Percentiles rank a stretch among this genome's conserved stretches.
Evolutionary conservation across 2,888 invertebrate genomes (phyloP).

Genomic region (Mesochorus sp.): DNA sequence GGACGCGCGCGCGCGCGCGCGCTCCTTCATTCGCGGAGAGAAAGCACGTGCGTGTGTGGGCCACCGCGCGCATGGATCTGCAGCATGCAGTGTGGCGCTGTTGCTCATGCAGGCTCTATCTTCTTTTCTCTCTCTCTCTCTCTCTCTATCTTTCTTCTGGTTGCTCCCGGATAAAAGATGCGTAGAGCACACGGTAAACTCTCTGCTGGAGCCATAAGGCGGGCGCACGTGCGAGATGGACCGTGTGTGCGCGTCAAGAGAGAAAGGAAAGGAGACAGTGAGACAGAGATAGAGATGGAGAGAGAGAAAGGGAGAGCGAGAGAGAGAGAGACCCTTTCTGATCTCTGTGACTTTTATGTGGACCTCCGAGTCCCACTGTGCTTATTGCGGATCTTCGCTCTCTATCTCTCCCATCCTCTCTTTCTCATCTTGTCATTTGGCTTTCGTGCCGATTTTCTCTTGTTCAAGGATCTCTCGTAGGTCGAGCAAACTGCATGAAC

Average conservation of each 20-base stretch:
- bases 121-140: not conserved
- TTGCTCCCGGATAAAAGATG: conserved; percentile 3
- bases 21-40: not conserved
- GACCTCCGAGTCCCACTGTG: conserved; percentile 24
- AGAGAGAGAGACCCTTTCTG: conserved; percentile 16
- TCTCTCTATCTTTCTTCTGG: not conserved
- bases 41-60: conserved; percentile 41
- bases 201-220: conserved; percentile 18
- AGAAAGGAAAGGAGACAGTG: not conserved
- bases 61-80: conserved; percentile 33
- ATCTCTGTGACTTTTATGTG: conserved; percentile 30
- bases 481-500: not conserved
- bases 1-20: conserved; percentile 47
- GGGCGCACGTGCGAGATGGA: conserved; percentile 50
- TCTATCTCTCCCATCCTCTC: too few relatives aligned
- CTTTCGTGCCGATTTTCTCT: conserved; percentile 40
- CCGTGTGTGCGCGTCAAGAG: conserved; percentile 36
- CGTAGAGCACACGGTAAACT: conserved; percentile 19
- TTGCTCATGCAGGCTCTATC: not conserved
- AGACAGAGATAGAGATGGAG: not conserved
- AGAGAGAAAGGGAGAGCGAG: not conserved
- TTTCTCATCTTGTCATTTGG: conserved; percentile 10
- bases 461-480: not conserved
- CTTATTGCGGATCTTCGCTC: conserved; percentile 40
- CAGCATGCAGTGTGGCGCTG: not conserved